Evolutionary conservation across 2,113 vertebrate genomes (phyloP).

Genomic region (Archocentrus centrarchus): DNA sequence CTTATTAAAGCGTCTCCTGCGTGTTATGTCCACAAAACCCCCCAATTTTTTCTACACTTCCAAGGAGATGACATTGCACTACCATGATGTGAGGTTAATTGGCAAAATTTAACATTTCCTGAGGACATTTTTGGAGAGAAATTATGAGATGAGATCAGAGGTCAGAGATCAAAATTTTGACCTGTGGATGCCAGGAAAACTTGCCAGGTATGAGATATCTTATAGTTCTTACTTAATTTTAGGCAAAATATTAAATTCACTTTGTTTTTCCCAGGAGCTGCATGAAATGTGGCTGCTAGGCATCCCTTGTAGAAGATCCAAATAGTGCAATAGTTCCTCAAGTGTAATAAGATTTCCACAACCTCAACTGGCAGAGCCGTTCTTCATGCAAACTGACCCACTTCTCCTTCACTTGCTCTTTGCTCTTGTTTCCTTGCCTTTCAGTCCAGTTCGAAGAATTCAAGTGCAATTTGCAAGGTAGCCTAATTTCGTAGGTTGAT

Average conservation of each 20-base stretch:
- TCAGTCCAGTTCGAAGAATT: conserved; percentile 54
- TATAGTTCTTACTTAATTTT: not conserved
- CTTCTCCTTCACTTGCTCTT: conserved; percentile 28
- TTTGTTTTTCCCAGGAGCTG: conserved; percentile 30
- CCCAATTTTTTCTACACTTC: conserved; percentile 14
- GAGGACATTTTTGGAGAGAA: not conserved
- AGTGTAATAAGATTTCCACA: conserved; percentile 72
- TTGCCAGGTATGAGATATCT: conserved; percentile 11
- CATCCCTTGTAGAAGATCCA: conserved; percentile 49
- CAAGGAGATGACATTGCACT: conserved; percentile 20
- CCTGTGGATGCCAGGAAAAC: not conserved
- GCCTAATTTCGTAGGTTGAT: conserved; percentile 80
- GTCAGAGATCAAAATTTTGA: not conserved
- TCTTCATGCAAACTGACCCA: conserved; percentile 52
- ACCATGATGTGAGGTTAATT: not conserved
- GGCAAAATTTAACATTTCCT: conserved; percentile 3
- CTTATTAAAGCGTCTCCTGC: conserved; percentile 6
- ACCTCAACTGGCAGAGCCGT: conserved; percentile 61
- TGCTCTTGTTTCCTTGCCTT: conserved; percentile 45
- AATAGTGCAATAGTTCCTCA: conserved; percentile 57
- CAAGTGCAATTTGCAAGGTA: conserved; percentile 67
- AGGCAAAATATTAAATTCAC: conserved; percentile 6
- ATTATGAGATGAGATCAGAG: not conserved
- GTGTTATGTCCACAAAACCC: not conserved
- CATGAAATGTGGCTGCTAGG: conserved; percentile 29